Conservation (phyloP, 1,140 invertebrate genomes). For the Drosophila elegans region DNA sequence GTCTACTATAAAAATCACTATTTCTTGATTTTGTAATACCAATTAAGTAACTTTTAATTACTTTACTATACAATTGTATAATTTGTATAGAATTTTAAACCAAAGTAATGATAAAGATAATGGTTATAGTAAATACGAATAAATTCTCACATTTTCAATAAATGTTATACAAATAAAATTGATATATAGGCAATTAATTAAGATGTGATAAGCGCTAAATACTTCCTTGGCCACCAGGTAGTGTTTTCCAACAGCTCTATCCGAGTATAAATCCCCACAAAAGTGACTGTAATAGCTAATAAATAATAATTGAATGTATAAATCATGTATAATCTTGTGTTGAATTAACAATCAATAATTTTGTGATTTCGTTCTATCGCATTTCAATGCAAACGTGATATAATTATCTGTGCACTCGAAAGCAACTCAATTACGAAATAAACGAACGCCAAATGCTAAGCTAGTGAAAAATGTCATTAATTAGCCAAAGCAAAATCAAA, state of each 20-base stretch:
- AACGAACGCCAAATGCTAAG: slow-evolving; percentile 15
- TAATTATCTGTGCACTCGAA: background rate
- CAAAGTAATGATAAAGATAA: too few species aligned
- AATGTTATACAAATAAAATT: background rate
- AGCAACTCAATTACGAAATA: slow-evolving; percentile 34
- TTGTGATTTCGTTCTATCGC: background rate
- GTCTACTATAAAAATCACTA: too few species aligned
- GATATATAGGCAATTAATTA: slow-evolving; percentile 14
- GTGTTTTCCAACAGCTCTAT: slow-evolving; percentile 1
- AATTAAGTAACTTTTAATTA: too few species aligned
- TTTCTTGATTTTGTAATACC: too few species aligned
- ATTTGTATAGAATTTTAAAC: too few species aligned
- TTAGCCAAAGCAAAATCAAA: slow-evolving; percentile 5
- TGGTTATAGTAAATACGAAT: too few species aligned
- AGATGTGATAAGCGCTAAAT: slow-evolving; percentile 7
- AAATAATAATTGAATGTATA: slow-evolving; percentile 13
- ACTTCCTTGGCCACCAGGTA: slow-evolving; percentile 9
- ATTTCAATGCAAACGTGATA: slow-evolving; percentile 10
- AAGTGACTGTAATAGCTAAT: slow-evolving; percentile 18
- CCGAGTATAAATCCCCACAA: slow-evolving; percentile 7
- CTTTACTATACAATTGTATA: too few species aligned
- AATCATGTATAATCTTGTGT: slow-evolving; percentile 14
- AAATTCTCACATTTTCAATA: background rate
- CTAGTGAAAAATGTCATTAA: slow-evolving; percentile 32
- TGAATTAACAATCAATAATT: slow-evolving; percentile 9